Conservation (phyloP, 1,140 invertebrate genomes). For the Tetragonula clypearis region DNA sequence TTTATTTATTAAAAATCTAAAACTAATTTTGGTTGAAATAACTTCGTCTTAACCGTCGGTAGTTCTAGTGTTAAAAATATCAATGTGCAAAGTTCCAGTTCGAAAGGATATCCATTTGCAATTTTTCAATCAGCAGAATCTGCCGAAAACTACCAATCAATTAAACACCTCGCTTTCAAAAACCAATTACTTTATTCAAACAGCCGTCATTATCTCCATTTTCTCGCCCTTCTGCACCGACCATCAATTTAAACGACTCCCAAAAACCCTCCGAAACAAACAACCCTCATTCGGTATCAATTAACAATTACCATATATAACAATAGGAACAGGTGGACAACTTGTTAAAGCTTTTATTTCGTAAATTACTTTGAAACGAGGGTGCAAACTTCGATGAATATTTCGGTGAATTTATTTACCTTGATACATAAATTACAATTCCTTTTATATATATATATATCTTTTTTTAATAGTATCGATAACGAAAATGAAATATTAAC, state of each 20-base stretch:
- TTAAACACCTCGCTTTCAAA: neutral
- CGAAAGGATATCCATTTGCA: neutral
- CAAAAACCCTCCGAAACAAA: neutral
- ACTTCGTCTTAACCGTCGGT: too few relatives aligned
- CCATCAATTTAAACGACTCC: neutral
- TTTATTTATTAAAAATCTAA: too few relatives aligned
- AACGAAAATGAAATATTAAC: too few relatives aligned
- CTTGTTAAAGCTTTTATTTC: neutral
- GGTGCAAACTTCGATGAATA: neutral
- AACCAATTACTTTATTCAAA: constrained; percentile 9
- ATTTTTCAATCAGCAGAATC: neutral
- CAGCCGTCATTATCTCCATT: neutral
- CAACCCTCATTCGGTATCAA: neutral
- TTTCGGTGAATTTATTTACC: neutral
- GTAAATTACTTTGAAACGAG: constrained; percentile 17
- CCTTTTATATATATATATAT: neutral
- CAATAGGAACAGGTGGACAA: neutral
- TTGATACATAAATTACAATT: neutral
- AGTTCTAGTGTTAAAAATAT: neutral
- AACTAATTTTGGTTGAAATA: too few relatives aligned
- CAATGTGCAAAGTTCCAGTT: neutral
- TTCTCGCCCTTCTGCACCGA: neutral
- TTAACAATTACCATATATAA: constrained; percentile 10
- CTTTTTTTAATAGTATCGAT: too few relatives aligned
- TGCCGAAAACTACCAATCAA: neutral